These are phyloP conservation scores for Heliconius aoede DNA, from an alignment of 2,888 invertebrate genomes.

Conservation along the genomic window DNA sequence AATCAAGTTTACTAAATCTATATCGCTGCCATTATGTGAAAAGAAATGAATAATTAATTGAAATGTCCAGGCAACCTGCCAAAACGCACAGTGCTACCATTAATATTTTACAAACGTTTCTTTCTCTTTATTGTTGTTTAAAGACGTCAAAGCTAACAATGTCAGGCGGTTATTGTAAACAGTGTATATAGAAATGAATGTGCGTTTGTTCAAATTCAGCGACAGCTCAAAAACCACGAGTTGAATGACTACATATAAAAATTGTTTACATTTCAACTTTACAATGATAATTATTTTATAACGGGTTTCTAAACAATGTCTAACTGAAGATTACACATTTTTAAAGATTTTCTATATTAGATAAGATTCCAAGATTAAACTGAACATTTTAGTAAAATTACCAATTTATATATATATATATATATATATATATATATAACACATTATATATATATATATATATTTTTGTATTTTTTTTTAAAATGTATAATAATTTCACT, in stretches of 20 bases:
- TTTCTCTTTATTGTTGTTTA: slow-evolving; percentile 47
- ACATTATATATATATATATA: no score
- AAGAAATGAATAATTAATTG: not conserved
- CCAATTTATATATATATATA: not conserved
- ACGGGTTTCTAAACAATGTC: not conserved
- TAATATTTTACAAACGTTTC: slow-evolving; percentile 50
- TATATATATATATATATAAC: no score
- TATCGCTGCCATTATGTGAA: not conserved
- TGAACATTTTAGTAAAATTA: not conserved
- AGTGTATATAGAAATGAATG: slow-evolving; percentile 29
- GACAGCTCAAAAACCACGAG: slow-evolving; percentile 33
- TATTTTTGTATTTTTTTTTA: no score
- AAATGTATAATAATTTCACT: slow-evolving; percentile 2
- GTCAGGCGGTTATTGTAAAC: slow-evolving; percentile 39
- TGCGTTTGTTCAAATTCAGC: slow-evolving; percentile 35
- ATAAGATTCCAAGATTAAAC: no score
- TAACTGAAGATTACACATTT: not conserved
- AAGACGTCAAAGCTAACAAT: slow-evolving; percentile 51
- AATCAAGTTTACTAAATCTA: not conserved
- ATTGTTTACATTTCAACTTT: slow-evolving; percentile 10
- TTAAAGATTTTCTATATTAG: not conserved
- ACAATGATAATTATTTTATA: not conserved
- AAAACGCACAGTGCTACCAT: slow-evolving; percentile 41
- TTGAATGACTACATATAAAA: slow-evolving; percentile 32
- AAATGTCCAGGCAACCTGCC: slow-evolving; percentile 31